A percentile compares a stretch with the other conserved stretches of the same genome.
Conservation (phyloP, 2,113 vertebrate species). For the Tragelaphus imberbis region DNA sequence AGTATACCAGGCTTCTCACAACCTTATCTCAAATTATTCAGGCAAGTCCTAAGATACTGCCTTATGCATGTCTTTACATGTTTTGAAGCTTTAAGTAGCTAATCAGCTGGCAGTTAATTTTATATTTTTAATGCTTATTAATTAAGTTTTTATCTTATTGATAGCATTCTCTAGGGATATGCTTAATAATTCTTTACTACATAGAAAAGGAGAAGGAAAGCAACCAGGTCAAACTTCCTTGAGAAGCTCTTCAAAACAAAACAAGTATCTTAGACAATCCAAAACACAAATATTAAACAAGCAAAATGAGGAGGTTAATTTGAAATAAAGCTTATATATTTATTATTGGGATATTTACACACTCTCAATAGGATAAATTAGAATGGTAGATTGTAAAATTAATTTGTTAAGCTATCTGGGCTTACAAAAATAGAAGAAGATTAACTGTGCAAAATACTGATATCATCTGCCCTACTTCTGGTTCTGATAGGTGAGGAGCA, state of each 20-base stretch:
- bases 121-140: neutral
- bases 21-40: neutral
- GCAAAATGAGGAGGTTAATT: neutral
- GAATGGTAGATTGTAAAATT: neutral
- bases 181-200: neutral
- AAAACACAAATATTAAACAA: neutral
- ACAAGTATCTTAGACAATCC: neutral
- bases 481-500: neutral
- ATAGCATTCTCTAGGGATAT: neutral
- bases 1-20: neutral
- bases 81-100: neutral
- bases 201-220: neutral
- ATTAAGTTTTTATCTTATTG: neutral
- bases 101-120: neutral
- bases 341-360: neutral
- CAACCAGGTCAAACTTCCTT: neutral
- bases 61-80: neutral
- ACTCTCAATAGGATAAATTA: neutral
- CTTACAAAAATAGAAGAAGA: neutral
- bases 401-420: neutral
- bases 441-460: neutral
- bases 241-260: constrained; percentile 24
- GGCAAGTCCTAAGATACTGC: neutral
- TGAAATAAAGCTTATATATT: neutral
- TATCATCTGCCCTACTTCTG: neutral